These are phyloP conservation scores for Megalurothrips usitatus DNA, from an alignment of 2,888 invertebrate genomes.

Conservation along the genomic window DNA sequence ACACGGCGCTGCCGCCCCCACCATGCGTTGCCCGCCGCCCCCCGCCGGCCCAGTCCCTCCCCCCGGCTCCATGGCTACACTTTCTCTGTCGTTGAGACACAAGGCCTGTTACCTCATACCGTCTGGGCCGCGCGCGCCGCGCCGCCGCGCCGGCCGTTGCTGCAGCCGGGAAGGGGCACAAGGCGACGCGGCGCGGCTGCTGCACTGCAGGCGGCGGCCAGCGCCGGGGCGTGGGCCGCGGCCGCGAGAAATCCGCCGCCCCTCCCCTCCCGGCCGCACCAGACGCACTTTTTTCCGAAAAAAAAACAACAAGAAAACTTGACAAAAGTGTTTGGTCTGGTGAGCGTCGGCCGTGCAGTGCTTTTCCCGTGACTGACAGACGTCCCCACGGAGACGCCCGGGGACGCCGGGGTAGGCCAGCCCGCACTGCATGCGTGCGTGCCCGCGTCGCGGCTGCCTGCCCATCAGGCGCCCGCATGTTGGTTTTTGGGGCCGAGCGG, in stretches of 20 bases:
- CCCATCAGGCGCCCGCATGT: too few relatives aligned
- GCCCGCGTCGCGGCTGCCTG: too few relatives aligned
- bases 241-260: background rate
- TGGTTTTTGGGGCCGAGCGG: too few relatives aligned
- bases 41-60: background rate
- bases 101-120: slow-evolving; percentile 21
- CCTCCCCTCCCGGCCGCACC: background rate
- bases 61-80: background rate
- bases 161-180: background rate
- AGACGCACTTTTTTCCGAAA: background rate
- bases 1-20: background rate
- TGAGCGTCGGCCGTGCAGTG: too few relatives aligned
- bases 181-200: background rate
- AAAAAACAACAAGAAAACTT: too few relatives aligned
- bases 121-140: background rate
- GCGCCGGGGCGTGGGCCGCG: background rate
- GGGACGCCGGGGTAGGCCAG: too few relatives aligned
- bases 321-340: too few relatives aligned
- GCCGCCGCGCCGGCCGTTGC: background rate
- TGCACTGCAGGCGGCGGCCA: background rate
- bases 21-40: background rate
- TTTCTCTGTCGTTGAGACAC: slow-evolving; percentile 21
- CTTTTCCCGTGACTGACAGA: too few relatives aligned
- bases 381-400: too few relatives aligned
- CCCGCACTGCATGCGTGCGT: too few relatives aligned